These are phyloP conservation scores for Dolichoris vasculosae DNA, from an alignment of 1,140 invertebrate genomes.

Conservation along the genomic window DNA sequence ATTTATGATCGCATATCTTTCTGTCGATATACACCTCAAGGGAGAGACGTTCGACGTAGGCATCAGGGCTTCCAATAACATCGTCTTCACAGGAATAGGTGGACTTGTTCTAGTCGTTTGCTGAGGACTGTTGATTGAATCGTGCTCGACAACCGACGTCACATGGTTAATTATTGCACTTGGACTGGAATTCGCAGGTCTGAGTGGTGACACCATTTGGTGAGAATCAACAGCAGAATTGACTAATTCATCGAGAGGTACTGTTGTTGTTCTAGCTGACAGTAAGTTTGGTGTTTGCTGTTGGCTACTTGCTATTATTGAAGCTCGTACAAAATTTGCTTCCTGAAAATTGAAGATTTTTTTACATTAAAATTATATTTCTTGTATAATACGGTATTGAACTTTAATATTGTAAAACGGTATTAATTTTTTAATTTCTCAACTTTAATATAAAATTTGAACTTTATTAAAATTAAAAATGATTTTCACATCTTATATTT, in stretches of 20 bases:
- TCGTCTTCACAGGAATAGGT: slow-evolving; percentile 71
- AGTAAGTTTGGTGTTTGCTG: slow-evolving; percentile 75
- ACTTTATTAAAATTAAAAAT: no score
- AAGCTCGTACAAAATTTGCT: slow-evolving; percentile 63
- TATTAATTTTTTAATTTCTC: no score
- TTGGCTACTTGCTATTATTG: slow-evolving; percentile 70
- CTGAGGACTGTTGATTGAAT: slow-evolving; percentile 62
- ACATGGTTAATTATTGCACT: slow-evolving; percentile 65
- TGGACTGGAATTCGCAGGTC: slow-evolving; percentile 63
- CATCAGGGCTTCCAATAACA: slow-evolving; percentile 76
- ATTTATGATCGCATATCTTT: background rate
- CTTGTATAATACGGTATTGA: background rate
- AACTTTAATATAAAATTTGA: no score
- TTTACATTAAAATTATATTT: background rate
- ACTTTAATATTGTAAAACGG: background rate
- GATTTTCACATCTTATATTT: no score
- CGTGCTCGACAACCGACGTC: slow-evolving; percentile 60
- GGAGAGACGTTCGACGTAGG: slow-evolving; percentile 53
- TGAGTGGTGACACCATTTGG: slow-evolving; percentile 65
- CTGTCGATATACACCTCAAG: background rate
- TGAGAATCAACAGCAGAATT: slow-evolving; percentile 78
- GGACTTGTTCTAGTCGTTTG: slow-evolving; percentile 66
- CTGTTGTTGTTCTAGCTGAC: slow-evolving; percentile 71
- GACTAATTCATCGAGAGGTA: slow-evolving; percentile 79
- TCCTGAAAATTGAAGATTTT: slow-evolving; percentile 36